Conservation (phyloP, 1,140 invertebrate species). For the Drosophila watanabei region DNA sequence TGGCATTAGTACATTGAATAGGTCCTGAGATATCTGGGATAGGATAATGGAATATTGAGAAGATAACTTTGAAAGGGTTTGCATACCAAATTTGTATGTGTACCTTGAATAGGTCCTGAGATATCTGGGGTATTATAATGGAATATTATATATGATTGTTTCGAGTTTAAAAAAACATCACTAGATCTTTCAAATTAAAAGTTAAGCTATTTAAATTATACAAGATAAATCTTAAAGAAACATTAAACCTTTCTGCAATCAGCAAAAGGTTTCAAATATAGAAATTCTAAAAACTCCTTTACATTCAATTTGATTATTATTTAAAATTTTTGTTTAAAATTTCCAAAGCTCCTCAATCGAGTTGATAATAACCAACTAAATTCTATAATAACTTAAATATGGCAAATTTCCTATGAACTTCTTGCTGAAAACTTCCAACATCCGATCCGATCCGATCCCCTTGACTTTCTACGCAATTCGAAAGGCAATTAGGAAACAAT, state of each 20-base stretch:
- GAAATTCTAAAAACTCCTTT: not conserved
- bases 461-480: conserved; percentile 27
- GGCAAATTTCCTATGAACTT: not conserved
- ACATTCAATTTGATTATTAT: not conserved
- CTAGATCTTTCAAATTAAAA: not conserved
- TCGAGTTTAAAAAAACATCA: not conserved
- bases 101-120: not conserved
- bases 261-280: no score
- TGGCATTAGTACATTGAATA: not conserved
- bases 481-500: conserved; percentile 76
- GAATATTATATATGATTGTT: not conserved
- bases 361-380: not conserved
- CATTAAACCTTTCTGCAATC: not conserved
- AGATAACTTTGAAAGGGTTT: not conserved
- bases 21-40: not conserved
- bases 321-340: no score
- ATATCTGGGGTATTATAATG: not conserved
- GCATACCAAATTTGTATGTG: not conserved
- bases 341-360: not conserved
- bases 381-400: not conserved
- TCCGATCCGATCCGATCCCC: not conserved
- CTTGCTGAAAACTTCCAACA: not conserved
- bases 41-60: no score
- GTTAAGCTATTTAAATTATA: not conserved
- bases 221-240: not conserved